Conservation (phyloP, 37 sponge, comb jelly and placozoan species). For the Hexactinellida sp. region DNA sequence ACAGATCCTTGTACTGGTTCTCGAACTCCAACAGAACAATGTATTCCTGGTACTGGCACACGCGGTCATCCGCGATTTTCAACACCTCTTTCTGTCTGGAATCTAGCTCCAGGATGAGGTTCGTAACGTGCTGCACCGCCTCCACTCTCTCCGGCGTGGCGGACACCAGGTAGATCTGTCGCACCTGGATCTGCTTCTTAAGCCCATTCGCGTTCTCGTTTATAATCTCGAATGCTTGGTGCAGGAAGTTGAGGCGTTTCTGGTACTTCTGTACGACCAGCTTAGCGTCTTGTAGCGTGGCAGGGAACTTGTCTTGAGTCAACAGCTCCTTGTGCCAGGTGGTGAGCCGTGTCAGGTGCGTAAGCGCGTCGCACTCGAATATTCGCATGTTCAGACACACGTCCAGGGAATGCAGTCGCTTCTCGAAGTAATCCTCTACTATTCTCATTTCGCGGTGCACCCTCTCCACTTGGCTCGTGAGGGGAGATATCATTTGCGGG, state of each 20-base stretch:
- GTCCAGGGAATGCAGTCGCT: background rate
- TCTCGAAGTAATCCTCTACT: background rate
- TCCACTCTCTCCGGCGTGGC: background rate
- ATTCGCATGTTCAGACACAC: background rate
- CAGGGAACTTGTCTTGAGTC: background rate
- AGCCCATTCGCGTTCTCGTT: background rate
- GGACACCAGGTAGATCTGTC: background rate
- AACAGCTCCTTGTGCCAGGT: background rate
- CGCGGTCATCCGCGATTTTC: background rate
- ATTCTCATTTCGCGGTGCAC: background rate
- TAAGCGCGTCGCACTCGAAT: background rate
- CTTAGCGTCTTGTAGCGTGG: background rate
- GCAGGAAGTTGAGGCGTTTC: background rate
- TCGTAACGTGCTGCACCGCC: background rate
- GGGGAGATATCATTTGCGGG: background rate
- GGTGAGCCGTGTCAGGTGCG: background rate
- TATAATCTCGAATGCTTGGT: constrained; percentile 1
- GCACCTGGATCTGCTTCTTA: background rate
- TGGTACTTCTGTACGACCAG: background rate
- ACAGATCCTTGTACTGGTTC: background rate
- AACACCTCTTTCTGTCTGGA: background rate
- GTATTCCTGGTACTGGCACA: background rate
- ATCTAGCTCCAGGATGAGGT: background rate
- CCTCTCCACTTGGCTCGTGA: background rate
- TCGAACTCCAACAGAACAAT: background rate